A percentile compares a stretch with the other conserved stretches of the same genome.
These are phyloP conservation scores for Eulemur macaco DNA, from an alignment of 2,113 vertebrate species.

Conservation along the genomic window DNA sequence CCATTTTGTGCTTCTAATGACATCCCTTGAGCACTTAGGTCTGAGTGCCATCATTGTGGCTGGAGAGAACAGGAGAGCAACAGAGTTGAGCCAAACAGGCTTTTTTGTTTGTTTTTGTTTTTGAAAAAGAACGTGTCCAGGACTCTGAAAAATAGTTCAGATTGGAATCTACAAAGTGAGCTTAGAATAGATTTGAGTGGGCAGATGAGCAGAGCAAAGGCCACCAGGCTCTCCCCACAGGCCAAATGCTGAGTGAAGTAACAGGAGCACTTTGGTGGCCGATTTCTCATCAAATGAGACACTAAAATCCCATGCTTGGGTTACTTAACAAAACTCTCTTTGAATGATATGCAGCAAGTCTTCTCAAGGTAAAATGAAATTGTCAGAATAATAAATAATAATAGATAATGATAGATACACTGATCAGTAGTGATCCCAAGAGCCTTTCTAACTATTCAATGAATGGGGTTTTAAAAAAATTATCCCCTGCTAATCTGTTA, in stretches of 20 bases:
- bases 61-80: background rate
- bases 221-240: slow-evolving; percentile 19
- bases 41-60: background rate
- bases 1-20: slow-evolving; percentile 27
- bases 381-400: slow-evolving; percentile 50
- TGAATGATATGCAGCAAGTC: slow-evolving; percentile 20
- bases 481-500: background rate
- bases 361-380: slow-evolving; percentile 57
- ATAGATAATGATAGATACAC: slow-evolving; percentile 42
- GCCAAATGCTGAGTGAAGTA: slow-evolving; percentile 42
- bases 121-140: slow-evolving; percentile 30
- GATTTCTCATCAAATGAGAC: slow-evolving; percentile 50
- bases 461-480: slow-evolving; percentile 50
- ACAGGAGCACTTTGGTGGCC: slow-evolving; percentile 29
- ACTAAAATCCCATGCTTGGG: background rate
- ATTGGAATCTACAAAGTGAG: slow-evolving; percentile 50
- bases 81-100: background rate
- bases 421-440: slow-evolving; percentile 47
- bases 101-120: slow-evolving; percentile 8
- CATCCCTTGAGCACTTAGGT: background rate
- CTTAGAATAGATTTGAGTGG: slow-evolving; percentile 57
- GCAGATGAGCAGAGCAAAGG: slow-evolving; percentile 50
- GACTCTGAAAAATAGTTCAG: slow-evolving; percentile 34
- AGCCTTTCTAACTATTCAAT: slow-evolving; percentile 3
- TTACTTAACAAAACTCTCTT: slow-evolving; percentile 42